These are phyloP conservation scores for Danio tinwini DNA, from an alignment of 2,797 vertebrate species.

Conservation along the genomic window DNA sequence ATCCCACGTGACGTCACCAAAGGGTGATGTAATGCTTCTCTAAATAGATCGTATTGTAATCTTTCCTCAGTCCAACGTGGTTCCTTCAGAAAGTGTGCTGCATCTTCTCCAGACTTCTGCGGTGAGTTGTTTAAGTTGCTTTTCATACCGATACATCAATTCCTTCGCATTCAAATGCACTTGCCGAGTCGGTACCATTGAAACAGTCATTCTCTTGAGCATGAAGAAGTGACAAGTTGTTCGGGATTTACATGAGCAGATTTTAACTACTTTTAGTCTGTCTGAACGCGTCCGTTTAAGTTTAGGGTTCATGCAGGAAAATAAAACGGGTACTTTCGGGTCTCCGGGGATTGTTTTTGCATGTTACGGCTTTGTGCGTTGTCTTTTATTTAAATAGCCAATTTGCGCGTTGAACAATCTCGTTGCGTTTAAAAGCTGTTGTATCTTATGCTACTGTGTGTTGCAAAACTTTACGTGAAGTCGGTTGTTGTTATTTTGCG, in stretches of 20 bases:
- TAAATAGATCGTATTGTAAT: constrained; percentile 99
- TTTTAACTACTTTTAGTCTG: constrained; percentile 14
- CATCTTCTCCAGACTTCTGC: constrained; percentile 91
- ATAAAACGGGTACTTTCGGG: background rate
- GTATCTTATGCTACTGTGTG: background rate
- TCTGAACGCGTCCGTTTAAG: background rate
- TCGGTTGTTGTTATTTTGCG: constrained; percentile 12
- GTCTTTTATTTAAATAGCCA: background rate
- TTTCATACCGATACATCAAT: constrained; percentile 58
- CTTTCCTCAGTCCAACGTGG: constrained; percentile 99
- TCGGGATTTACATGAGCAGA: background rate
- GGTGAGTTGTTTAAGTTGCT: constrained; percentile 84
- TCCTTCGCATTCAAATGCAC: constrained; percentile 63
- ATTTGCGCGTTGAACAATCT: background rate
- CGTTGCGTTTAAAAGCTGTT: background rate
- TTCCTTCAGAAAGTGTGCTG: constrained; percentile 92
- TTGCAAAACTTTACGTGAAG: constrained; percentile 17
- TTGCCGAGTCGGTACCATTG: constrained; percentile 64
- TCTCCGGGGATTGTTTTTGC: constrained; percentile 13
- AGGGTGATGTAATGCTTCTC: constrained; percentile 99
- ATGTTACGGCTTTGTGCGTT: constrained; percentile 25
- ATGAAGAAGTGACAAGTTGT: constrained; percentile 51
- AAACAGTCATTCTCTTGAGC: constrained; percentile 31
- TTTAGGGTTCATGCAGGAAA: background rate
- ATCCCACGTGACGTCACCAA: constrained; percentile 99